These are phyloP conservation scores for Eulemur macaco DNA, from an alignment of 2,113 vertebrate species.

Conservation along the genomic window DNA sequence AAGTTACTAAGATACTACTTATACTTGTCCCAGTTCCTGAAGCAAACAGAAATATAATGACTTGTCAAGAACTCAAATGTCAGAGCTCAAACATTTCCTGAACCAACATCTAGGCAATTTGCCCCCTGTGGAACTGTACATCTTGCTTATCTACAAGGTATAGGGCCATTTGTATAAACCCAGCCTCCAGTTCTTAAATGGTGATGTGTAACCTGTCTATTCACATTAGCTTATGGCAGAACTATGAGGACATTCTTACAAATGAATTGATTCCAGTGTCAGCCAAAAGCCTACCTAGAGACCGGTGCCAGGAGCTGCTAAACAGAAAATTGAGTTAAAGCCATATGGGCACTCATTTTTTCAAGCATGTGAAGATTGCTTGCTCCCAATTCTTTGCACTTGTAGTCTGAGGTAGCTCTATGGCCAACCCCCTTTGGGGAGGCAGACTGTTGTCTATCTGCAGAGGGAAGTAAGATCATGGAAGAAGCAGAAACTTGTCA, in stretches of 20 bases:
- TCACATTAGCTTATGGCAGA: constrained; percentile 22
- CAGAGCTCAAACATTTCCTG: constrained; percentile 4
- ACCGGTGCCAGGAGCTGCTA: not conserved
- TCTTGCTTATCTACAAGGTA: not conserved
- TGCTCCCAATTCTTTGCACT: not conserved
- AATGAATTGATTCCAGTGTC: constrained; percentile 18
- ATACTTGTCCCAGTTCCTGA: not conserved
- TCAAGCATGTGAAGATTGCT: not conserved
- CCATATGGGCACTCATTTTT: not conserved
- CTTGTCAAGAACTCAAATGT: not conserved
- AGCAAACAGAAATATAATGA: not conserved
- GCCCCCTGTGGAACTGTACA: not conserved
- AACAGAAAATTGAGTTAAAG: constrained; percentile 11
- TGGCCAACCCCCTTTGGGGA: not conserved
- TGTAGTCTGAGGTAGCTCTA: not conserved
- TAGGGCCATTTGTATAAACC: not conserved
- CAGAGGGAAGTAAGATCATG: not conserved
- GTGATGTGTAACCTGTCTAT: constrained; percentile 37
- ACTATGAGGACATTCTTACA: not conserved
- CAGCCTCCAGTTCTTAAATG: not conserved
- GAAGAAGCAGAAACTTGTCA: constrained; percentile 43
- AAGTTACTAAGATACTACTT: not conserved
- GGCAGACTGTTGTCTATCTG: not conserved
- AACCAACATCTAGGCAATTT: not conserved
- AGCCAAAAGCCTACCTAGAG: not conserved